Base-by-base conservation (phyloP, 1,140 invertebrate species). In the Brachystomella parvula region DNA sequence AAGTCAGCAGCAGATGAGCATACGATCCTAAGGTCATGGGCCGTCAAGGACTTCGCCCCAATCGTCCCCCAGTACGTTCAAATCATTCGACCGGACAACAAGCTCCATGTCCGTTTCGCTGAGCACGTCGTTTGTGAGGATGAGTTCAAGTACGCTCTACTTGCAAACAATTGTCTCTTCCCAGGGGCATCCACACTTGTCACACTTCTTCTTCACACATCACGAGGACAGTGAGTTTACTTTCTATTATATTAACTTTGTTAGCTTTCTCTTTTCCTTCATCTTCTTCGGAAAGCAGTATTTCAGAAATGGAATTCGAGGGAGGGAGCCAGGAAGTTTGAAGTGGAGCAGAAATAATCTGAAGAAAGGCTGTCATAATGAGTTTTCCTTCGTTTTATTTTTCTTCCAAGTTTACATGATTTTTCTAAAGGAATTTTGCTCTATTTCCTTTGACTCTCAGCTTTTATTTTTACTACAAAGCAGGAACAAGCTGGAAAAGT, bases 71-170 rank as follows among this genome's bases (percentile, higher is more conserved):
- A 73, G 62, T 73, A 73, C 44, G 72, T 73, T 35, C 72, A 73
- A 69, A 73, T 73, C 26, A 63, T 73, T 1, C 58, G 71, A 26
- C 92, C 94, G 39, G 94, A 98, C 80, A 97, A 97, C 77, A 98
- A 98, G 78, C 83, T 98, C 67, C 95, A 98, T 81, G 94, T 98
- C 24, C 95, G 96, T 79, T 98, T 98, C 79, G 95, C 96, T 58
- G 93, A 96, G 76, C 92, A 92, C 79, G 92, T 97, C 2, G 94
- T 98, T 19, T 98, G 95, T 79, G 94, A 98, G 78, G 95, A 98
- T 77, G 89, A 92, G 77, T 96, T 98, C 79, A 98, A 97, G 79
- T 98, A 97, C 78, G 94, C 94, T 1, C 81, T 98, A 35, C 80
- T 98, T 64, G 94, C 95, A 28, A 98, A 98, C 80, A 98, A 98